Base-by-base conservation (phyloP, 2,888 invertebrate genomes). In the Drepanosiphum platanoidis region DNA sequence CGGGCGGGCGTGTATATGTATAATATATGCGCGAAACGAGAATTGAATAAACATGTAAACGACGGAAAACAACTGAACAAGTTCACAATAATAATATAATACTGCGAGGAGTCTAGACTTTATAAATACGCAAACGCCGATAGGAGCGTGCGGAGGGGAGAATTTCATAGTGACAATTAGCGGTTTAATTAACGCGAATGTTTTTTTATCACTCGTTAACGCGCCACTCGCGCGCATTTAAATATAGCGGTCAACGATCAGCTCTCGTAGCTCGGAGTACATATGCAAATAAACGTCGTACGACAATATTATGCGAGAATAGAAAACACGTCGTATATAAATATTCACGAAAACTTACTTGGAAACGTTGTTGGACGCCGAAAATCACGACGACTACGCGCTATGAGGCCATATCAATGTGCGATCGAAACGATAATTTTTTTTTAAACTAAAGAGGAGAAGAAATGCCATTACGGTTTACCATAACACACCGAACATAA, bases 51-150 rank as follows among this genome's bases (percentile, higher is more conserved):
- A 27, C 66, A 68, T 52, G n/a, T n/a, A 79, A 68, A 79, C 15
- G 66, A 22, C 15, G 66, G 15, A 66, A 79, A 46, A 34, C 66
- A 66, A 79, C 52, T 18, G 5, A 52, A 52, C 22, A 22, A 52
- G 61, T 42, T n/a, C n/a, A 66, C 36, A 52, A 61, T 66, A 66
- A 46, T 64, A 34, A 68, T 11, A 22, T 8, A 34, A 52, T 42
- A 32, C 52, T 32, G 70, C 2, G 34, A 80, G 68, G 79, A 46
- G 79, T 79, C 79, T 68, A 68, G 79, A 79, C 79, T 61, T n/a
- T n/a, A n/a, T n/a, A 30, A 27, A 64, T 61, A 18, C 15, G 78
- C 4, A 15, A 3, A n/a, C n/a, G 39, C 27, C 30, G 27, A 64
- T 34, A 77, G 61, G 13, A 32, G 13, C 42, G 34, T n/a, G n/a